These are phyloP conservation scores for Rynchops niger DNA, from an alignment of 2,113 vertebrate genomes.

Conservation along the genomic window DNA sequence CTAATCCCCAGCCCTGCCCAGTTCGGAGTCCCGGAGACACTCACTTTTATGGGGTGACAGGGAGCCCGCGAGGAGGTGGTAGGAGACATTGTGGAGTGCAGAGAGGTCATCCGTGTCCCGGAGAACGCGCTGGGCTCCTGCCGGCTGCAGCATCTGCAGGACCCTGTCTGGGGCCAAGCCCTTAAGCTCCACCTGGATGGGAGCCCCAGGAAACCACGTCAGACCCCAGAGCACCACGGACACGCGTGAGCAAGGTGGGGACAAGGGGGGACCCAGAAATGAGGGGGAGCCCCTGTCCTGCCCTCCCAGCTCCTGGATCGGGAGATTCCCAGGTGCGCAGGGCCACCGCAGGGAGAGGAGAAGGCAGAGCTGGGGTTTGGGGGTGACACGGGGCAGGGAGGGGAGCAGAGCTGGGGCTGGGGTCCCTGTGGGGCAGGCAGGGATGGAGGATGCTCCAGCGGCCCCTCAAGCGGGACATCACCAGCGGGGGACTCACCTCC, in stretches of 20 bases:
- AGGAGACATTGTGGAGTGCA: background rate
- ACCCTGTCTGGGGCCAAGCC: fast-evolving
- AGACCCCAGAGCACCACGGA: background rate
- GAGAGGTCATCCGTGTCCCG: background rate
- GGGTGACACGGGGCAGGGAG: background rate
- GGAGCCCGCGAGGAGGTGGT: slow-evolving; percentile 63
- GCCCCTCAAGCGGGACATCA: background rate
- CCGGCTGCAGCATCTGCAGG: background rate
- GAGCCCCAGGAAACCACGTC: background rate
- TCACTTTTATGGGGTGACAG: slow-evolving; percentile 64
- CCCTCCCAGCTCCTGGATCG: background rate
- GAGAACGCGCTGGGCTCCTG: background rate
- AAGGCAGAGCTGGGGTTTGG: background rate
- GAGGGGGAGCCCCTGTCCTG: background rate
- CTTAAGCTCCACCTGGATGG: background rate
- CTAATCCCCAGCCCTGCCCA: background rate
- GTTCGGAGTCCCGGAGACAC: background rate
- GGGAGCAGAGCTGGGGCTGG: background rate
- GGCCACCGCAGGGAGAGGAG: background rate
- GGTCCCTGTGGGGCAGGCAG: background rate
- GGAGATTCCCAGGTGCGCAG: background rate
- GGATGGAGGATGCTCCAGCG: background rate
- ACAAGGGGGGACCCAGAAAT: background rate
- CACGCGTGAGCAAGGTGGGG: fast-evolving
- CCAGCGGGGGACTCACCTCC: background rate